phyloP scores from a whole-genome alignment of 2,888 invertebrate genomes.

The Acrobasis consociella region DNA sequence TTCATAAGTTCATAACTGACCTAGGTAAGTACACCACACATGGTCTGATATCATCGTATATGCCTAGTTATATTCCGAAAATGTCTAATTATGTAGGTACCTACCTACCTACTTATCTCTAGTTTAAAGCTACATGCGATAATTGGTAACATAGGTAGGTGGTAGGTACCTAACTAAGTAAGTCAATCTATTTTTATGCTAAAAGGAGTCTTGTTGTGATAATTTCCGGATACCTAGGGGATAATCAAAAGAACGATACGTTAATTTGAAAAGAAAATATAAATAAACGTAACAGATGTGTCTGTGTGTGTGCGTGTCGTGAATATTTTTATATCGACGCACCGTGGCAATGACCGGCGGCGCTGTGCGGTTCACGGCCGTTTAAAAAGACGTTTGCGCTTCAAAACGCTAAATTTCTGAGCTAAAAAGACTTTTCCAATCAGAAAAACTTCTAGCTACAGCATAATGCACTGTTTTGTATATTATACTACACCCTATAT shows the following conservation, averaged over 20 bases:
- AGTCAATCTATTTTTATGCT: neutral
- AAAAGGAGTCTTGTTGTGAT: neutral
- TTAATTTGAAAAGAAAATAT: slow-evolving; percentile 27
- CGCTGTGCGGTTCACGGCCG: slow-evolving; percentile 74
- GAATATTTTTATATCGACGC: slow-evolving; percentile 70
- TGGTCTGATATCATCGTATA: too few relatives aligned
- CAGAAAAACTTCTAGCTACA: slow-evolving; percentile 4
- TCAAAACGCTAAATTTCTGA: slow-evolving; percentile 42
- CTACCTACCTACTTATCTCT: too few relatives aligned
- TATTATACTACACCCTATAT: slow-evolving; percentile 50
- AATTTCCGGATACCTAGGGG: neutral
- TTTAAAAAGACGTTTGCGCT: slow-evolving; percentile 61
- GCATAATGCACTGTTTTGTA: slow-evolving; percentile 44
- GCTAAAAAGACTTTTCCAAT: neutral
- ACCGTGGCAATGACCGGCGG: slow-evolving; percentile 77
- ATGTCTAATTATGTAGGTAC: too few relatives aligned
- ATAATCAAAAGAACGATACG: neutral
- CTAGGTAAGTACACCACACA: too few relatives aligned
- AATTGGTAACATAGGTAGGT: too few relatives aligned
- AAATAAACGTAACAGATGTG: slow-evolving; percentile 37
- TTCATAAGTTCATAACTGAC: too few relatives aligned
- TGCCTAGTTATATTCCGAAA: too few relatives aligned
- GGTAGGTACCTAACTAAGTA: too few relatives aligned
- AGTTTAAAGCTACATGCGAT: neutral
- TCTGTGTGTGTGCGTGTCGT: slow-evolving; percentile 63